phyloP scores from a whole-genome alignment of 2,113 vertebrate genomes.

The Porphyrio hochstetteri region DNA sequence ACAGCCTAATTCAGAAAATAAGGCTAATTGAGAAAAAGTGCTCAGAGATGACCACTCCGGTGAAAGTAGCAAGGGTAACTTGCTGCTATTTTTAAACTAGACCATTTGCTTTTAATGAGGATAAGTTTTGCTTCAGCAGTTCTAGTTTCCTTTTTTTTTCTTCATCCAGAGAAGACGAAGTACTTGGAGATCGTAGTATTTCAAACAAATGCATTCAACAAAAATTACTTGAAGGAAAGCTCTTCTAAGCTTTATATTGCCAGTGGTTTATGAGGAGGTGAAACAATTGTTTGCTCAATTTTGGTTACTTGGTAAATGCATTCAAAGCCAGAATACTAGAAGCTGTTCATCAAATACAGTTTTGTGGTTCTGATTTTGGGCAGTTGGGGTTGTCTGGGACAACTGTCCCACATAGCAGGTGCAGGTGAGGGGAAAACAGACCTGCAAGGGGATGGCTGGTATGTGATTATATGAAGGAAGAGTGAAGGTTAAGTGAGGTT shows the following conservation, averaged over 20 bases:
- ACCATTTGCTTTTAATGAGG: not conserved
- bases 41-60: not conserved
- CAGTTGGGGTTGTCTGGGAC: not conserved
- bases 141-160: not conserved
- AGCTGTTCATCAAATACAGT: not conserved
- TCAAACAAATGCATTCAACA: not conserved
- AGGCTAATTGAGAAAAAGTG: not conserved
- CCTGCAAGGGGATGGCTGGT: not conserved
- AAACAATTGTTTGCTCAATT: not conserved
- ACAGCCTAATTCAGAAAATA: not conserved
- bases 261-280: not conserved
- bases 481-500: not conserved
- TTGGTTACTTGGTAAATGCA: not conserved
- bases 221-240: not conserved
- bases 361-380: not conserved
- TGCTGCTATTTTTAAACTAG: not conserved
- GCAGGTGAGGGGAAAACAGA: fast-evolving
- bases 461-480: not conserved
- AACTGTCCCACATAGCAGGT: not conserved
- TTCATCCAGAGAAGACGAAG: not conserved
- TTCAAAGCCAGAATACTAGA: not conserved
- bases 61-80: not conserved
- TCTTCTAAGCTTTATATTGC: not conserved
- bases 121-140: not conserved
- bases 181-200: not conserved